Conservation (phyloP, 2,888 invertebrate species). For the Sabellastarte sp. region DNA sequence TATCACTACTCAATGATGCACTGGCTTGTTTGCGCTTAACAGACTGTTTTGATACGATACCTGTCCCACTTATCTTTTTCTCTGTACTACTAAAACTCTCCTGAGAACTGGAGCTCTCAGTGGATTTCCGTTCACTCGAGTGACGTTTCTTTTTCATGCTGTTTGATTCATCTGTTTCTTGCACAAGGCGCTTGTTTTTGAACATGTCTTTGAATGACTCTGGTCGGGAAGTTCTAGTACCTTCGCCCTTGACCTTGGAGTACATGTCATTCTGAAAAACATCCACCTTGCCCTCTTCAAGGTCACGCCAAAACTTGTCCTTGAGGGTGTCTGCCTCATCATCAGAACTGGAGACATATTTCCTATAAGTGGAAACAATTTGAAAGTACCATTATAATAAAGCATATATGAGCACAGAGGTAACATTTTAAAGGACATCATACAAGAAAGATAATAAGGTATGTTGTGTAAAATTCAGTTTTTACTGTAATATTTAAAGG, state of each 20-base stretch:
- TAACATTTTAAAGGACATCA: too few relatives aligned
- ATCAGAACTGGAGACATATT: conserved; percentile 3
- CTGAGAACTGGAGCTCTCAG: neutral
- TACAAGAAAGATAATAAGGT: too few relatives aligned
- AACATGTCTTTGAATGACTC: conserved; percentile 4
- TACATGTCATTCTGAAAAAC: conserved; percentile 56
- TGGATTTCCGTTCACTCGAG: neutral
- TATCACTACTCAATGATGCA: neutral
- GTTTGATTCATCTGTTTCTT: neutral
- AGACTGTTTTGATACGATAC: neutral
- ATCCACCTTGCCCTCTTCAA: conserved; percentile 54
- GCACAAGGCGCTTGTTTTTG: neutral
- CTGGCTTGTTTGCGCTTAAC: neutral
- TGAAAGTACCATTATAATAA: too few relatives aligned
- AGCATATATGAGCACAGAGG: too few relatives aligned
- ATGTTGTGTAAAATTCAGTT: too few relatives aligned
- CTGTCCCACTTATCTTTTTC: neutral
- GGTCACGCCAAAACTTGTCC: conserved; percentile 57
- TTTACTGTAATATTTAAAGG: too few relatives aligned
- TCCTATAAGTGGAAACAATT: neutral
- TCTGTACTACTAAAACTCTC: neutral
- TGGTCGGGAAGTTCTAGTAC: neutral
- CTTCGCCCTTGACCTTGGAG: conserved; percentile 42
- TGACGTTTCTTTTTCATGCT: too few relatives aligned
- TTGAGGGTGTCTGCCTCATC: conserved; percentile 38